These are phyloP conservation scores for Phocides pigmalion DNA, from an alignment of 1,140 invertebrate species.

Conservation along the genomic window DNA sequence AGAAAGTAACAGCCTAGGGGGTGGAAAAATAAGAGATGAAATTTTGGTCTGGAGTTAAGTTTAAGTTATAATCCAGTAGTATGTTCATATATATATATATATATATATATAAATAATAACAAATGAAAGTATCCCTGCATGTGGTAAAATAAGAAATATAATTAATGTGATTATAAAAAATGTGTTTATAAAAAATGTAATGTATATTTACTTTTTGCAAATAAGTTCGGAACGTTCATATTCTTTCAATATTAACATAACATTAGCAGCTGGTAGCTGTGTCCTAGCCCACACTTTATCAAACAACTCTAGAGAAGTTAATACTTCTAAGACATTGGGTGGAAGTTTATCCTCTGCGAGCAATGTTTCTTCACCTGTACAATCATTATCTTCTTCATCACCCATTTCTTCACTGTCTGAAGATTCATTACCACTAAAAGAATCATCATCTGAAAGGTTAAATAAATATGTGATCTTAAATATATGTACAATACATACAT, in stretches of 20 bases:
- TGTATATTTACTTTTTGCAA: conserved; percentile 74
- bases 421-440: conserved; percentile 79
- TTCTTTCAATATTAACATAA: conserved; percentile 79
- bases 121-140: too few species aligned
- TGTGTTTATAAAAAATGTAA: neutral
- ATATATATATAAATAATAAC: too few species aligned
- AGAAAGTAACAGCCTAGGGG: too few species aligned
- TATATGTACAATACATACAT: too few species aligned
- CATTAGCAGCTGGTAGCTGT: conserved; percentile 78
- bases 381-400: conserved; percentile 69
- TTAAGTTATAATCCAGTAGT: too few species aligned
- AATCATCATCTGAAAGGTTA: conserved; percentile 75
- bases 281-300: conserved; percentile 84
- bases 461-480: neutral
- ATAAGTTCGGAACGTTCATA: conserved; percentile 78
- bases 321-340: conserved; percentile 80
- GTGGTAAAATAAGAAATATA: too few species aligned
- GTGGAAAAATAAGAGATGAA: too few species aligned
- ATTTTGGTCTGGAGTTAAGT: too few species aligned
- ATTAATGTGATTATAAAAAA: too few species aligned
- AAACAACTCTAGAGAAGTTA: conserved; percentile 83
- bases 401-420: conserved; percentile 73
- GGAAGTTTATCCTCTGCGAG: conserved; percentile 76
- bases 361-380: conserved; percentile 53
- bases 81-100: too few species aligned